Evolutionary conservation across 2,797 vertebrate species (phyloP), one percentile per base, ranked within the genome.

Genomic region (Pteronotus mesoamericanus): DNA sequence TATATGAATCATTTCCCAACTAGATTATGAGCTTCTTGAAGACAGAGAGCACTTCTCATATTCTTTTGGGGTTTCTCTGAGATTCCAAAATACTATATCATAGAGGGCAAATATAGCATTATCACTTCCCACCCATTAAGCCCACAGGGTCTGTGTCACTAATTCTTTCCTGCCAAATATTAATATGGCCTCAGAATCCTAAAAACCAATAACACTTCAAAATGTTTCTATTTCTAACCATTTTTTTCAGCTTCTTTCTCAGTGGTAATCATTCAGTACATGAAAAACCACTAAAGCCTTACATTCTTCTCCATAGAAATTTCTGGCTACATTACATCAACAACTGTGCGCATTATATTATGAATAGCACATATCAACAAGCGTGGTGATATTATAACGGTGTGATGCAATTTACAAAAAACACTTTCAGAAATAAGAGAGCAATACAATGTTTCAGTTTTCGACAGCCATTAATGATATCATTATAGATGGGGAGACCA

Each of bases 381-480:
- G 61, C 57, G 29, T 10, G 5, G 71, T 12, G 53, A 55, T 57
- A 86, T 14, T 79, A 2, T 89, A 90, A 93, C 66, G 75, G 84
- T 85, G 68, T 15, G 44, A 83, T 82, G 61, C 18, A 22, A 87
- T 68, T 92, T 95, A 75, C 19, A 91, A 94, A 83, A 79, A 32
- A 72, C 32, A 87, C 71, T 48, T 91, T 84, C 59, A 39, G 74
- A 96, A 96, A 94, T 89, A 69, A 94, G 83, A 86, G 32, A 86
- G 71, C 9, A 22, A 91, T 79, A 77, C 6, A 61, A 26, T 14
- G n/a, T 72, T 89, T 91, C 37, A 6, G 3, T 92, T 93, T 86
- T 90, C 68, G 75, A 22, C 48, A 95, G 46, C 64, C 89, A 59
- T 87, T 89, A 82, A 86, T 37, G 66, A 14, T 44, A 71, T 79